These are phyloP conservation scores for Oreotragus oreotragus DNA, from an alignment of 2,113 vertebrate genomes.

Conservation along the genomic window DNA sequence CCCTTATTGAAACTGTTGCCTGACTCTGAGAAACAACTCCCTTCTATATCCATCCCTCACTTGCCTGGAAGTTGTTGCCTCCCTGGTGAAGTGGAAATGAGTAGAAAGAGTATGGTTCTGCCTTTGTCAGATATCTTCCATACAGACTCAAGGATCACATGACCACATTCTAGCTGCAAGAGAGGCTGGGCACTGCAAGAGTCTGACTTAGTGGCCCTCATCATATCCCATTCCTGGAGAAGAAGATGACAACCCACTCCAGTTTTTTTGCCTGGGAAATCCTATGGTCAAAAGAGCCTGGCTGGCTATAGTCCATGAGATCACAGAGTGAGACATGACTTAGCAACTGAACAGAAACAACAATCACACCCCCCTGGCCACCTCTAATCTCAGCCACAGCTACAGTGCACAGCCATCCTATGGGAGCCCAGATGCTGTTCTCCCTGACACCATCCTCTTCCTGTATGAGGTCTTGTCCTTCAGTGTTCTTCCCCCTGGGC, in stretches of 20 bases:
- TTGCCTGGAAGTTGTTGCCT: not conserved
- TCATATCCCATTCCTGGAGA: not conserved
- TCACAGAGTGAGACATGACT: not conserved
- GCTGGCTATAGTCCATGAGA: not conserved
- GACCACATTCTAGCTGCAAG: not conserved
- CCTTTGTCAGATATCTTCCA: not conserved
- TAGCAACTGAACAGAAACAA: not conserved
- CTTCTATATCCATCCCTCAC: not conserved
- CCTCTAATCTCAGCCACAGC: not conserved
- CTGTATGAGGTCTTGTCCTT: not conserved
- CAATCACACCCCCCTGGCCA: not conserved
- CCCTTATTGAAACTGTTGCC: not conserved
- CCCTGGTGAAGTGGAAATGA: not conserved
- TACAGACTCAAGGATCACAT: not conserved
- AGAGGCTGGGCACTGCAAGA: not conserved
- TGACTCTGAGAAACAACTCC: not conserved
- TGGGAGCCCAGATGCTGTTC: not conserved
- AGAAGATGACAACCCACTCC: not conserved
- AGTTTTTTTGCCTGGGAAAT: not conserved
- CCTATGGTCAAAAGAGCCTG: not conserved
- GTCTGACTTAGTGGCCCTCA: too few species aligned
- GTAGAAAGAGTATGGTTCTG: not conserved
- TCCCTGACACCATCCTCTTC: not conserved
- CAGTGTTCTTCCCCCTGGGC: not conserved
- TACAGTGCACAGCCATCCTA: not conserved